phyloP scores from a whole-genome alignment of 2,113 vertebrate genomes.

The Astatotilapia flaviijosephi region DNA sequence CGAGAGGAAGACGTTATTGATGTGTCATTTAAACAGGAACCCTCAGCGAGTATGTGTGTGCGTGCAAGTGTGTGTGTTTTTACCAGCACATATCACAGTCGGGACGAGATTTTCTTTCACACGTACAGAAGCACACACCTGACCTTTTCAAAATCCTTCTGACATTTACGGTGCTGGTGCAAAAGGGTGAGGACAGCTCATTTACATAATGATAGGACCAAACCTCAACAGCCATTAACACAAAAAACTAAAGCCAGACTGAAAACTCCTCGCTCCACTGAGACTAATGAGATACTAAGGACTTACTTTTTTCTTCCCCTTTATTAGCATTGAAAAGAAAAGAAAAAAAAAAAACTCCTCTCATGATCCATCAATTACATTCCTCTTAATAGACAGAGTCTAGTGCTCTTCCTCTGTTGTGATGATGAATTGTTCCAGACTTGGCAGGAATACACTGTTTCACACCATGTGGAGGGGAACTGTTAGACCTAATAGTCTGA shows the following conservation, averaged over 20 bases:
- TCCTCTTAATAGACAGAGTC: slow-evolving; percentile 30
- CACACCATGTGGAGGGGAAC: not conserved
- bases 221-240: slow-evolving; percentile 45
- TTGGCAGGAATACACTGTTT: slow-evolving; percentile 27
- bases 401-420: not conserved
- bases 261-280: not conserved
- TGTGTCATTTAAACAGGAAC: slow-evolving; percentile 37
- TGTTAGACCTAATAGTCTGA: slow-evolving; percentile 14
- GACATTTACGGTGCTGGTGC: slow-evolving; percentile 56
- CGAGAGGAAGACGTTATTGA: slow-evolving; percentile 2
- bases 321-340: not conserved
- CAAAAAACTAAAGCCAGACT: slow-evolving; percentile 8
- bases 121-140: slow-evolving; percentile 15
- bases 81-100: not conserved
- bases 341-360: not conserved
- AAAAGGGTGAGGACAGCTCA: slow-evolving; percentile 48
- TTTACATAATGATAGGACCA: slow-evolving; percentile 58
- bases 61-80: not conserved
- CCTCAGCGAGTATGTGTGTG: not conserved
- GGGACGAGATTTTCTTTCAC: not conserved
- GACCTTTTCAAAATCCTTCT: slow-evolving; percentile 66
- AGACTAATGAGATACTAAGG: slow-evolving; percentile 57
- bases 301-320: slow-evolving; percentile 27
- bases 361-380: slow-evolving; percentile 45
- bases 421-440: slow-evolving; percentile 39